These are phyloP conservation scores for Anas bahamensis DNA, from an alignment of 2,797 vertebrate genomes.

Conservation along the genomic window DNA sequence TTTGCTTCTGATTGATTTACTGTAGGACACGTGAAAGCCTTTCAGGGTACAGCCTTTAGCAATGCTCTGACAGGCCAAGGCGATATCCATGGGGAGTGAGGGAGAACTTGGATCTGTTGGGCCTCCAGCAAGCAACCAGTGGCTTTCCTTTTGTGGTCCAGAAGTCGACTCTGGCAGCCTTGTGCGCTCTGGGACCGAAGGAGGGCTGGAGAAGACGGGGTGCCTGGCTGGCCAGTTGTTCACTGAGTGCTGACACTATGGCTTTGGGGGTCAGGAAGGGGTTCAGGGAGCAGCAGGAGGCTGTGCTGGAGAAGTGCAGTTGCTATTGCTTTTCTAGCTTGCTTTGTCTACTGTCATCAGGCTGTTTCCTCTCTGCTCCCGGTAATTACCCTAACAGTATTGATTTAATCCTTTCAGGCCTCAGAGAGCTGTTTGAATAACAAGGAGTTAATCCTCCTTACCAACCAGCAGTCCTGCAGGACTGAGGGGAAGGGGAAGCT, in stretches of 20 bases:
- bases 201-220: not conserved
- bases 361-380: not conserved
- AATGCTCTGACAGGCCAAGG: not conserved
- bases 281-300: accelerated
- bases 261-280: not conserved
- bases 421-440: not conserved
- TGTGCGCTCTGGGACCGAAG: not conserved
- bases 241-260: not conserved
- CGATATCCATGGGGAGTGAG: not conserved
- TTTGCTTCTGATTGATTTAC: not conserved
- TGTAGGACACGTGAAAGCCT: not conserved
- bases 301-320: not conserved
- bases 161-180: accelerated
- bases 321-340: not conserved
- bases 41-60: not conserved
- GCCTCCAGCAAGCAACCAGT: not conserved
- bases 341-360: not conserved
- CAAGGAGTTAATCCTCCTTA: not conserved
- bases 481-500: not conserved
- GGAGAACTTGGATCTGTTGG: not conserved
- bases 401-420: slow-evolving; percentile 22
- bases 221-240: not conserved
- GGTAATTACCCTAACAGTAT: not conserved
- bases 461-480: not conserved
- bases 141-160: not conserved